Evolutionary conservation across 2,888 invertebrate species (phyloP).

Genomic region (Trisateles emortualis): DNA sequence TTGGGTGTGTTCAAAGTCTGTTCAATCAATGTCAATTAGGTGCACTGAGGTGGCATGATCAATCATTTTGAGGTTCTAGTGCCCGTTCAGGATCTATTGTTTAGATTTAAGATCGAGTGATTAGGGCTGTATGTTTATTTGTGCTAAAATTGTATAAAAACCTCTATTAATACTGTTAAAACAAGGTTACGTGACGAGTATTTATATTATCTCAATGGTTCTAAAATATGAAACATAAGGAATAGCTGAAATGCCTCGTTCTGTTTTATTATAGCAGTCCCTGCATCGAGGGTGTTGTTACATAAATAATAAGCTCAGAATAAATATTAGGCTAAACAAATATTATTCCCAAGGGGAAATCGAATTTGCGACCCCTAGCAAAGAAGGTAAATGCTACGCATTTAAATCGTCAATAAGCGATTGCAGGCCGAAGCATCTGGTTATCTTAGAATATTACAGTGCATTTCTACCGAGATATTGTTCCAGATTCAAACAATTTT

Average conservation of each 20-base stretch:
- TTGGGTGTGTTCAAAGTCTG: constrained; percentile 66
- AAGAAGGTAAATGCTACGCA: constrained; percentile 3
- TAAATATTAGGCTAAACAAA: constrained; percentile 17
- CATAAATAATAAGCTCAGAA: constrained; percentile 16
- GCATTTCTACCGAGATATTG: not conserved
- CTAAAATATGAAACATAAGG: not conserved
- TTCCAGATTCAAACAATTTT: not conserved
- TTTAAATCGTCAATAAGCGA: constrained; percentile 16
- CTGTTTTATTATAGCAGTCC: not conserved
- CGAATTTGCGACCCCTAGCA: constrained; percentile 8
- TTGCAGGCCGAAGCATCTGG: not conserved
- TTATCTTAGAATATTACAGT: not conserved
- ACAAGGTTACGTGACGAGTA: too few relatives aligned
- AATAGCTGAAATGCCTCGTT: not conserved
- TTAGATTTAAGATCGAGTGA: constrained; percentile 62
- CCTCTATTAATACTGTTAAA: too few relatives aligned
- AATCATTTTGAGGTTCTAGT: constrained; percentile 72
- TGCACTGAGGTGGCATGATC: constrained; percentile 81
- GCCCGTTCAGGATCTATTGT: constrained; percentile 62
- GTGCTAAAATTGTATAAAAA: not conserved
- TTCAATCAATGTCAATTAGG: constrained; percentile 87
- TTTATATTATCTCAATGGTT: too few relatives aligned
- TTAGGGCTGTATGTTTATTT: constrained; percentile 35
- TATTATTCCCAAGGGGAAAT: constrained; percentile 12
- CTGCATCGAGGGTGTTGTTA: constrained; percentile 4